Conservation (phyloP, 2,797 vertebrate species). For the Periparus ater region DNA sequence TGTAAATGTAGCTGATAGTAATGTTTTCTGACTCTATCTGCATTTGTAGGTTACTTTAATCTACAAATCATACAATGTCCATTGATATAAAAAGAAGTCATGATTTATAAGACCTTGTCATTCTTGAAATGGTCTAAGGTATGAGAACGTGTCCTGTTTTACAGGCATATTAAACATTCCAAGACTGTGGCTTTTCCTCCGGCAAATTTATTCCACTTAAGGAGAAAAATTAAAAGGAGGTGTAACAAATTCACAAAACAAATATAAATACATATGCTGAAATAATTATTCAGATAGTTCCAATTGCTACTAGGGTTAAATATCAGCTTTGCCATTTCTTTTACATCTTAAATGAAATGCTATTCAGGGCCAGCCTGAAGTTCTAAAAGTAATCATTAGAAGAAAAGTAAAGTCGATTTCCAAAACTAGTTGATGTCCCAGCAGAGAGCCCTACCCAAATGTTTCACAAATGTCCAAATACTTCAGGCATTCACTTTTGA, state of each 20-base stretch:
- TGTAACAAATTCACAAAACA: neutral
- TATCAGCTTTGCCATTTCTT: neutral
- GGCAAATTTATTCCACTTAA: constrained; percentile 10
- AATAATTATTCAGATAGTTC: neutral
- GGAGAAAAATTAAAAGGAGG: neutral
- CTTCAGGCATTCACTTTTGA: neutral
- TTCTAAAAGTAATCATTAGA: neutral
- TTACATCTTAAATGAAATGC: neutral
- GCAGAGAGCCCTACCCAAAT: neutral
- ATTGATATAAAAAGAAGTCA: neutral
- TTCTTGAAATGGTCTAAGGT: neutral
- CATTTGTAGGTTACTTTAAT: neutral
- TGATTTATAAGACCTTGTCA: neutral
- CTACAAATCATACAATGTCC: neutral
- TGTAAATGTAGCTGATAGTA: neutral
- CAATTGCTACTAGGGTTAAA: neutral
- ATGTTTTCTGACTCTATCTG: neutral
- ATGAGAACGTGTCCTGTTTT: neutral
- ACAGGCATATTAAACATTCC: neutral
- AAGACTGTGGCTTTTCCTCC: neutral
- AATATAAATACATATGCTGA: neutral
- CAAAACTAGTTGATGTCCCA: neutral
- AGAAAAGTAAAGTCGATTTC: neutral
- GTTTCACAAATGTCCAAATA: neutral
- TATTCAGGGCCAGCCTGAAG: neutral